A percentile compares a stretch with the other conserved stretches of the same genome.
These are phyloP conservation scores for Aviceda subcristata DNA, from an alignment of 2,113 vertebrate genomes.

Conservation along the genomic window DNA sequence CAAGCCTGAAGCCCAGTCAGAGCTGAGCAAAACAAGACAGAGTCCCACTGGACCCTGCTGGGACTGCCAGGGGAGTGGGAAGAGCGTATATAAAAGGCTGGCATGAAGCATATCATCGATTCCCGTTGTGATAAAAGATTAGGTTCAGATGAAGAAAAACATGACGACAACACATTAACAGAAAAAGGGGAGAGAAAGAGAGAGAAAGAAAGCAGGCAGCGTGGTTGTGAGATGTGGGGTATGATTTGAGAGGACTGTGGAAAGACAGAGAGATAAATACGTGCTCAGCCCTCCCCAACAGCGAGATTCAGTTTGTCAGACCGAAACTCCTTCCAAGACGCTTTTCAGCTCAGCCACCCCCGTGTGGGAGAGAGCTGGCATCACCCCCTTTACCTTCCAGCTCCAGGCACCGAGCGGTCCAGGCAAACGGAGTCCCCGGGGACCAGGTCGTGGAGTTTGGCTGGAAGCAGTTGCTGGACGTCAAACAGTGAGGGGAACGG, in stretches of 20 bases:
- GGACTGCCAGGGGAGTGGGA: not conserved
- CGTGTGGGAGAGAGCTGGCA: not conserved
- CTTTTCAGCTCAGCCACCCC: conserved; percentile 26
- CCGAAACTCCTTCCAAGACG: conserved; percentile 34
- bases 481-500: not conserved
- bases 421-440: not conserved
- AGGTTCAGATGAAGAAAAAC: conserved; percentile 41
- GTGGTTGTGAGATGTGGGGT: not conserved
- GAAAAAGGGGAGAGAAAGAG: not conserved
- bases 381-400: conserved; percentile 29
- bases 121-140: not conserved
- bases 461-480: not conserved
- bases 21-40: not conserved
- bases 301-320: conserved; percentile 14
- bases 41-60: not conserved
- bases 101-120: not conserved
- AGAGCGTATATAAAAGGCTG: not conserved
- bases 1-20: not conserved
- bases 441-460: not conserved
- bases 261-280: conserved; percentile 32
- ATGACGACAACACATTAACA: not conserved
- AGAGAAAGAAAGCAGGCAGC: not conserved
- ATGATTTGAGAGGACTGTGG: conserved; percentile 38
- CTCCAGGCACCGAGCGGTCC: not conserved
- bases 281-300: not conserved